Base-by-base conservation (phyloP, 2,888 invertebrate genomes). In the Drosophila multiciliata region DNA sequence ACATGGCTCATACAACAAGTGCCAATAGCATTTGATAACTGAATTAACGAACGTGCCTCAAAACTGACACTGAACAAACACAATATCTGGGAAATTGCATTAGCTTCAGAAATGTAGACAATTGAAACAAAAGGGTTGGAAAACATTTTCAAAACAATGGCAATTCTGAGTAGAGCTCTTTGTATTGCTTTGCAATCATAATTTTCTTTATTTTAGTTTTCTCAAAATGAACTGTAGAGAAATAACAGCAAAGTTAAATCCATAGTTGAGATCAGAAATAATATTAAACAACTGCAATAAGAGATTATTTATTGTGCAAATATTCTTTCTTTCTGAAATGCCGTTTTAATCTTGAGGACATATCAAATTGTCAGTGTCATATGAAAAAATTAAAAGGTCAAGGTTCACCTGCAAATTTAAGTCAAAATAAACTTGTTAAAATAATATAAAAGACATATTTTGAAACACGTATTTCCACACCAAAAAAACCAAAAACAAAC, bases 401-500 rank as follows among this genome's bases (percentile, higher is more conserved):
- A 5, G 17, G 20, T 29, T 50, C 1, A n/a, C 29, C 12, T 3
- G 9, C 1, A 29, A 29, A 33, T 33, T 1, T n/a, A 40, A 40
- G n/a, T 26, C 15, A 40, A 29, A 57, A 38, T 29, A 40, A 57
- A 32, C n/a, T 40, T n/a, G n/a, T 15, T 15, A 15, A 55, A 38
- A 38, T 26, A 36, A n/a, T 32, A 42, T 20, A 29, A 3, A 42
- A 20, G 8, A 26, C 15, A 29, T 26, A 40, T n/a, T 15, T n/a
- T n/a, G 23, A 0, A 45, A 6, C 32, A n/a, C 36, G 42, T n/a
- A 52, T 58, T 36, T 20, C 53, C 65, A 38, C 26, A 54, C 48
- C 32, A 5, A 29, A 57, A 32, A 53, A 38, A n/a, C n/a, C 12
- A 50, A 42, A 49, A 58, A 40, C 35, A 66, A 23, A n/a, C 9